Evolutionary conservation across 1,140 invertebrate genomes (phyloP), one percentile per base, ranked within the genome.

Genomic region (Scaptomyza montana): DNA sequence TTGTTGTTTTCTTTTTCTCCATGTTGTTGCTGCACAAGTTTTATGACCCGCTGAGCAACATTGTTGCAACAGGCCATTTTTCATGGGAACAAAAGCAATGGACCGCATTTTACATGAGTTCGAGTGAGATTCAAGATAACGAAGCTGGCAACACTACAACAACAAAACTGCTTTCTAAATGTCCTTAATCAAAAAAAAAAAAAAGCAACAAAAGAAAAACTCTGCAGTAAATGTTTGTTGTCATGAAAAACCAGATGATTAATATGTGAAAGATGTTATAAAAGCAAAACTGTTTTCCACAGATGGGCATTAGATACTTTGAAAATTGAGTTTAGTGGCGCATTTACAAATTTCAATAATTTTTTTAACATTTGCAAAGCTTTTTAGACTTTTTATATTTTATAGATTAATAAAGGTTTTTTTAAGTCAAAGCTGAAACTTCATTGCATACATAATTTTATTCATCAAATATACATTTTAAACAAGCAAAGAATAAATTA

Each of bases 31-130:
- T 55, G 64, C 56, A 55, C 71, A 81, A 84, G 76, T 82, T 82
- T 84, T 82, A 84, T 84, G 79, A 82, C 80, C 75, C 80, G 79
- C 79, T 47, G 65, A 84, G 79, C 71, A 84, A 82, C 75, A 82
- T 75, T 84, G 75, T 82, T 82, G 79, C 76, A 75, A 49, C 60
- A 79, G 71, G 76, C 75, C 59, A 82, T 82, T 82, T 82, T 82
- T 82, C 79, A 82, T 82, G 78, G 75, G 80, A 75, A 82, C 79
- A 84, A 82, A 9, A 75, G 79, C 80, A 78, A 66, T 28, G 51
- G 41, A 65, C 16, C 43, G 43, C 53, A 65, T 49, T 65, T 36
- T 30, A 10, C 19, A 49, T 13, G 55, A 5, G n/a, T 30, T 30
- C 36, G 33, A 49, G 45, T 56, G 9, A 19, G 45, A 47, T n/a